Conservation (phyloP, 2,113 vertebrate genomes). For the Cygnus atratus region DNA sequence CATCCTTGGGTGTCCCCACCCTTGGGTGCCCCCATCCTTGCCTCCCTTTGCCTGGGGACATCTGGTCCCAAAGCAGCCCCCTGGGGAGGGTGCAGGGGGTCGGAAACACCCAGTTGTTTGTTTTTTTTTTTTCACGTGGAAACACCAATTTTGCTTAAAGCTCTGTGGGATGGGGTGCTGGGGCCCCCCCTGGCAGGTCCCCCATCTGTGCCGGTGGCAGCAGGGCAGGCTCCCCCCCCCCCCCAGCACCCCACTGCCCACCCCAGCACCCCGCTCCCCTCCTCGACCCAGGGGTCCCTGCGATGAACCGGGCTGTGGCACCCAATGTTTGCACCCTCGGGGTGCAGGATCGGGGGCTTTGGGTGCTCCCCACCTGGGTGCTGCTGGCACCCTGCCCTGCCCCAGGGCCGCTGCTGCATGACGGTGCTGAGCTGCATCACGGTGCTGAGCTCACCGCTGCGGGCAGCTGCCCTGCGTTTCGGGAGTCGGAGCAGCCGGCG, state of each 20-base stretch:
- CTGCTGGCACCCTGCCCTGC: not conserved
- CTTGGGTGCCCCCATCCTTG: not conserved
- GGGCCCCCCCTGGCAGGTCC: not conserved
- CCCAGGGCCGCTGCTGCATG: not conserved
- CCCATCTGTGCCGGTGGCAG: not conserved
- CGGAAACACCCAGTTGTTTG: too few relatives aligned
- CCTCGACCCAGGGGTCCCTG: accelerated
- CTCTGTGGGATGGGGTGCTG: not conserved
- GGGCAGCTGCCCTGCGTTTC: accelerated
- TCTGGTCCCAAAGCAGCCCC: not conserved
- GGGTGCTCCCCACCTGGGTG: not conserved
- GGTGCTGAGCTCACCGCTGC: not conserved
- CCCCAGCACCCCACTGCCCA: not conserved
- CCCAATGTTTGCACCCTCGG: not conserved
- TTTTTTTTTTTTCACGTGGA: too few relatives aligned
- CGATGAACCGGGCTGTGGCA: accelerated
- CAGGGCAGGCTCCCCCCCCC: accelerated
- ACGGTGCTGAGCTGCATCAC: not conserved
- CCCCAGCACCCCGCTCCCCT: not conserved
- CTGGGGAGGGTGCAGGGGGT: not conserved
- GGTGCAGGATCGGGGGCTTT: accelerated
- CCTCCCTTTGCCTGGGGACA: not conserved
- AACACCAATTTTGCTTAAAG: too few relatives aligned
- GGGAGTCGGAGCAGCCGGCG: not conserved
- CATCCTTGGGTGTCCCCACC: accelerated